These are phyloP conservation scores for Laticauda laticaudata DNA, from an alignment of 2,113 vertebrate genomes.

Conservation along the genomic window DNA sequence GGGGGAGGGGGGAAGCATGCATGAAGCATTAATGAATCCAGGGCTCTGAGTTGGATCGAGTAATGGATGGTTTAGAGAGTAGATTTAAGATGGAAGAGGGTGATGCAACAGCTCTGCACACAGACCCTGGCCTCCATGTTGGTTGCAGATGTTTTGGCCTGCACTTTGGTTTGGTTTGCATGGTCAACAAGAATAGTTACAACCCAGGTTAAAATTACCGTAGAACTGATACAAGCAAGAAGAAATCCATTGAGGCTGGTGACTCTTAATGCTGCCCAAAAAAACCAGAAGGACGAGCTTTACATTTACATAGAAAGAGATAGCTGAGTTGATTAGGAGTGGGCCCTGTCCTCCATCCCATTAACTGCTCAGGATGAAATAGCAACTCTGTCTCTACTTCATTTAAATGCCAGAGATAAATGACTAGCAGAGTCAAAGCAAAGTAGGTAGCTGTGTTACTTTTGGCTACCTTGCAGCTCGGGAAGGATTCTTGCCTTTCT, in stretches of 20 bases:
- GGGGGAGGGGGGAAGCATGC: background rate
- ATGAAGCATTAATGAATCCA: background rate
- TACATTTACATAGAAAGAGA: background rate
- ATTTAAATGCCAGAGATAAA: background rate
- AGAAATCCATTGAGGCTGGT: background rate
- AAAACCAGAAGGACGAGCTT: background rate
- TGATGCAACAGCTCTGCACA: background rate
- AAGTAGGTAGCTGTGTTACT: background rate
- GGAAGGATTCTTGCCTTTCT: background rate
- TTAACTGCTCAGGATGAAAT: background rate
- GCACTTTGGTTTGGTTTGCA: conserved; percentile 12
- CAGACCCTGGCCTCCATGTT: background rate
- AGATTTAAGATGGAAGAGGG: background rate
- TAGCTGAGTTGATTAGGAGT: background rate
- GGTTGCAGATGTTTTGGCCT: background rate
- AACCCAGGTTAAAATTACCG: background rate
- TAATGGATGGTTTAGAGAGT: background rate
- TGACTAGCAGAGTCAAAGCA: background rate
- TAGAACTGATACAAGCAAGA: background rate
- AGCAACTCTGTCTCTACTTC: background rate
- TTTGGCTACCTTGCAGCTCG: background rate
- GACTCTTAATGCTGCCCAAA: background rate
- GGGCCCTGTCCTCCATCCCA: background rate
- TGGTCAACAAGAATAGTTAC: background rate
- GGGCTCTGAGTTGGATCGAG: background rate